Evolutionary conservation across 1,140 invertebrate species (phyloP).

Genomic region (Gyrodactylus bullatarudis): DNA sequence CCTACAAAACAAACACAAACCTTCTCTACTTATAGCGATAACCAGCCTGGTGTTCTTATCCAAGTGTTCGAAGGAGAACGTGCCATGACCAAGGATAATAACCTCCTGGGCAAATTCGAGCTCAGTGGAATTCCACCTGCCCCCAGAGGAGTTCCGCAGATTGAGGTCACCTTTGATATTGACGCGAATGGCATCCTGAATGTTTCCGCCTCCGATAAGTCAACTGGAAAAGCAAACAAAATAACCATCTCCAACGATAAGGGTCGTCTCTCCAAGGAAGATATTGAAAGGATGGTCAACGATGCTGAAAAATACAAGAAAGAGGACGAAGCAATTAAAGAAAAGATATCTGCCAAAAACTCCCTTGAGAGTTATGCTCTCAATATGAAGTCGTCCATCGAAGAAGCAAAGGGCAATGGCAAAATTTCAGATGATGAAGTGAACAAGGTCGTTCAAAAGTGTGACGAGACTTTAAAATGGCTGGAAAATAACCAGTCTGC

Average conservation of each 20-base stretch:
- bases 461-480: constrained; percentile 67
- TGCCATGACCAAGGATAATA: constrained; percentile 31
- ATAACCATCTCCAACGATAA: constrained; percentile 93
- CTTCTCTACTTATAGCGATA: constrained; percentile 94
- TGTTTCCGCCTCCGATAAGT: constrained; percentile 25
- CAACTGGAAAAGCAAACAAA: constrained; percentile 77
- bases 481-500: constrained; percentile 55
- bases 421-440: constrained; percentile 45
- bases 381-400: constrained; percentile 54
- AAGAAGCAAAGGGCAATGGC: constrained; percentile 30
- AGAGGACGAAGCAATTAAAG: constrained; percentile 55
- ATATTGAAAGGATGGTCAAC: constrained; percentile 82
- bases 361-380: constrained; percentile 69
- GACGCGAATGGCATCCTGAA: too few relatives aligned
- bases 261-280: constrained; percentile 67
- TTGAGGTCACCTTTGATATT: too few relatives aligned
- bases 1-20: constrained; percentile 98
- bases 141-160: too few relatives aligned
- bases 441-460: constrained; percentile 49
- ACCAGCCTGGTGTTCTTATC: constrained; percentile 92
- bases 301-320: constrained; percentile 79
- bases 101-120: constrained; percentile 64
- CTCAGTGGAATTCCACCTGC: constrained; percentile 50
- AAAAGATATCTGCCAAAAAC: constrained; percentile 42
- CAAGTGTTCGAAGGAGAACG: constrained; percentile 38